Conservation (phyloP, 1,140 invertebrate genomes). For the Rhopalosiphum maidis region DNA sequence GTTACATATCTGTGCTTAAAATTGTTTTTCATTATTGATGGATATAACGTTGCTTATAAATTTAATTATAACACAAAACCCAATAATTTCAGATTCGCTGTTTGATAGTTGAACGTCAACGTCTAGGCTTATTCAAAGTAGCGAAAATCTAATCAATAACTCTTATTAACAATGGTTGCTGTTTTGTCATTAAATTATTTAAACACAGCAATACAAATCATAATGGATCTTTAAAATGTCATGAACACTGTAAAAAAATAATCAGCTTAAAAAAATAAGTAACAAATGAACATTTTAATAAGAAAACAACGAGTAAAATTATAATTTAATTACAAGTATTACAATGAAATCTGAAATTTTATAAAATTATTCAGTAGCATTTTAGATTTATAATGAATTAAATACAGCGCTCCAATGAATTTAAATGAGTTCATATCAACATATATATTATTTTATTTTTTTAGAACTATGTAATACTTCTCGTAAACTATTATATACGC, state of each 20-base stretch:
- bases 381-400: background rate
- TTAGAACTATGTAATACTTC: too few species aligned
- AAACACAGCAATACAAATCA: background rate
- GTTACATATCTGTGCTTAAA: background rate
- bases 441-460: too few species aligned
- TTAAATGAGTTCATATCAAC: background rate
- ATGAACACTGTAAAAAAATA: background rate
- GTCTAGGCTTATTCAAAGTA: background rate
- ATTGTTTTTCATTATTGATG: background rate
- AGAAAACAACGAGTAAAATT: background rate
- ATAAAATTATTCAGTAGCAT: background rate
- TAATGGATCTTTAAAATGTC: background rate
- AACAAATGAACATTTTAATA: background rate
- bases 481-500: too few species aligned
- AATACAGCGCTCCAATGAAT: background rate
- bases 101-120: background rate
- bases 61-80: background rate
- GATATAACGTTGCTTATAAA: background rate
- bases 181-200: background rate
- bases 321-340: background rate
- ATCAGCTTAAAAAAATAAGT: background rate
- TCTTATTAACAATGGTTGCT: background rate
- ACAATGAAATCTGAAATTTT: background rate
- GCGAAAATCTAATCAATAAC: background rate
- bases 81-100: background rate